Base-by-base conservation (phyloP, 2,113 vertebrate genomes). In the Geococcyx californianus region DNA sequence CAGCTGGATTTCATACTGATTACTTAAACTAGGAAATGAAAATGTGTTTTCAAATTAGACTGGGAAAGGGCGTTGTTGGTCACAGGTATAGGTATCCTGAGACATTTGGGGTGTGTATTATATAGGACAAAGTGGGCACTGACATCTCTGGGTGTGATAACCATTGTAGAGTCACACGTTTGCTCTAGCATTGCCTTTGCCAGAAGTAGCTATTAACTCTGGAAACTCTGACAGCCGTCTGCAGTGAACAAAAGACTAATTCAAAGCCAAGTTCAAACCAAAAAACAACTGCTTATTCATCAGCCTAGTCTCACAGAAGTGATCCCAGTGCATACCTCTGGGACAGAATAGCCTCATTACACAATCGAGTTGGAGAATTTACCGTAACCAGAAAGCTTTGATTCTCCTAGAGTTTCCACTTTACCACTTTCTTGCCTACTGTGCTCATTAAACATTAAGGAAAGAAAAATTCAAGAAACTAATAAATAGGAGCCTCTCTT, bases 201-300 rank as follows among this genome's bases (percentile, higher is more conserved):
- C 24, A 49, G 20, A 93, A 79, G 64, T 40, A 74, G 15, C 44
- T 78, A 59, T 86, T 88, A 82, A 36, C 68, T 40, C 21, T 64
- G 58, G 76, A 93, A 83, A 75, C 45, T 51, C 73, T 79, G 28
- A 18, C 56, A 81, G 60, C 20, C 83, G 31, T 81, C 90, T 72
- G 28, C 45, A 42, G 31, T 29, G 25, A 63, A 31, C 23, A 75
- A 33, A 59, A 67, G 28, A 82, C 45, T 66, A 79, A 84, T 78
- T 95, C 89, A 94, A 91, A 94, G 49, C 55, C 59, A 78, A 87
- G 26, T 47, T 40, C 89, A 92, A 84, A 94, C 59, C 86, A 95
- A 90, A 94, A 94, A n/a, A 23, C 73, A 66, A 67, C 42, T 86
- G 79, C 34, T 80, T 95, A 66, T 94, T 86, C 81, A 90, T 77